phyloP scores from a whole-genome alignment of 2,888 invertebrate species.

The Rotaria socialis region DNA sequence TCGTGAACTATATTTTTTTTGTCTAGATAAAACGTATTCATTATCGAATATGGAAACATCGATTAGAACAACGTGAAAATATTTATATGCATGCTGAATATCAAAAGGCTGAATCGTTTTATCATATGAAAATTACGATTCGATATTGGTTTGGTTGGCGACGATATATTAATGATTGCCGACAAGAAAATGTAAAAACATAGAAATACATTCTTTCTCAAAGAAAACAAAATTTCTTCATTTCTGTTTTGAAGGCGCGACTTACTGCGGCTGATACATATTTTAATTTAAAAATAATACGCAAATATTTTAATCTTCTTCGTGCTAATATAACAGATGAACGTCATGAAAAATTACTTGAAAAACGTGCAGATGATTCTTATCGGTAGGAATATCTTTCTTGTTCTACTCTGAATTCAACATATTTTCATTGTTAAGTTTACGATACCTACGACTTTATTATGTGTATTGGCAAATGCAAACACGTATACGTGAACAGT shows the following conservation, averaged over 20 bases:
- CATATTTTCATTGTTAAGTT: neutral
- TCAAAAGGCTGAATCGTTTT: neutral
- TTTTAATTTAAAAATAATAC: conserved; percentile 20
- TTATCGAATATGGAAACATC: neutral
- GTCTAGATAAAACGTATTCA: neutral
- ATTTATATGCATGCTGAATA: neutral
- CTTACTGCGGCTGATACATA: neutral
- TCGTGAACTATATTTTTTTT: neutral
- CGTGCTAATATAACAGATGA: neutral
- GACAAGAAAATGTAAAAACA: conserved; percentile 4
- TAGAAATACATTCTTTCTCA: too few relatives aligned
- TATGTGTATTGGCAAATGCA: neutral
- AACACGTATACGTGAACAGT: neutral
- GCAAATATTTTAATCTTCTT: conserved; percentile 9
- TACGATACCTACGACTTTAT: neutral
- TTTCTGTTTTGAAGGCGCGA: neutral
- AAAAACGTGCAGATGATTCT: neutral
- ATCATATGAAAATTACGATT: conserved; percentile 23
- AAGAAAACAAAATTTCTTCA: neutral
- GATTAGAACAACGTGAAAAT: conserved; percentile 33
- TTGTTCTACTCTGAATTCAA: neutral
- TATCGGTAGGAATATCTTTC: neutral
- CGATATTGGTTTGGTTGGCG: conserved; percentile 18
- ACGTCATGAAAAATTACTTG: conserved; percentile 14
- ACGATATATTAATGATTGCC: conserved; percentile 15